Evolutionary conservation across 2,797 vertebrate genomes (phyloP), one percentile per base, ranked within the genome.

Genomic region (Phataginus tricuspis): DNA sequence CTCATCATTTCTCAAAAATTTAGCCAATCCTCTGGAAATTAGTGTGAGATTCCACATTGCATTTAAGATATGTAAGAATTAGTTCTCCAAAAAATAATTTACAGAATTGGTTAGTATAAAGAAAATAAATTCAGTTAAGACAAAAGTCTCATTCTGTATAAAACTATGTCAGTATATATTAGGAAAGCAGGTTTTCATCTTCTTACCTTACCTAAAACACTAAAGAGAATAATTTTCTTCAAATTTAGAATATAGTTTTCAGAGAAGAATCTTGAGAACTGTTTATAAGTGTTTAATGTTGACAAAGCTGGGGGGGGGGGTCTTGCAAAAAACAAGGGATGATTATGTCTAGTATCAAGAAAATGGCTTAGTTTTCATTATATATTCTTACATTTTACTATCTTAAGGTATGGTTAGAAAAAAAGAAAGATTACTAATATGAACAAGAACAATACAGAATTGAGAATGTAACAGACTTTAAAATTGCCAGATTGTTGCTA

Each of bases 61-160:
- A n/a, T 63, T 85, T 74, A 96, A 88, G n/a, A 75, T 59, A 74
- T 55, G 4, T 8, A 88, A 21, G 49, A 83, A 86, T 71, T 21
- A 68, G 29, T 69, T 82, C 25, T 72, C n/a, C 68, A 93, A 85
- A 2, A 72, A 86, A 72, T 49, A 74, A 78, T 14, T 77, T 90
- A 86, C 0, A 90, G 31, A 75, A 66, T n/a, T 72, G 51, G 42
- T 68, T 55, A 59, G 34, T 39, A 68, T 27, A 86, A 92, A 61
- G 87, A 87, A 95, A 82, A 61, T 68, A 74, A 87, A 88, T 90
- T 86, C 31, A 91, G 37, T 39, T 63, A 42, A 72, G 59, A 8
- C 1, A 92, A 89, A 45, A 95, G 84, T 86, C 31, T 91, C 39
- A 75, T 74, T 74, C 16, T 74, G 5, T 55, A 85, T 61, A 53